phyloP scores from a whole-genome alignment of 1,140 invertebrate genomes.

The Ceratosolen solmsi region DNA sequence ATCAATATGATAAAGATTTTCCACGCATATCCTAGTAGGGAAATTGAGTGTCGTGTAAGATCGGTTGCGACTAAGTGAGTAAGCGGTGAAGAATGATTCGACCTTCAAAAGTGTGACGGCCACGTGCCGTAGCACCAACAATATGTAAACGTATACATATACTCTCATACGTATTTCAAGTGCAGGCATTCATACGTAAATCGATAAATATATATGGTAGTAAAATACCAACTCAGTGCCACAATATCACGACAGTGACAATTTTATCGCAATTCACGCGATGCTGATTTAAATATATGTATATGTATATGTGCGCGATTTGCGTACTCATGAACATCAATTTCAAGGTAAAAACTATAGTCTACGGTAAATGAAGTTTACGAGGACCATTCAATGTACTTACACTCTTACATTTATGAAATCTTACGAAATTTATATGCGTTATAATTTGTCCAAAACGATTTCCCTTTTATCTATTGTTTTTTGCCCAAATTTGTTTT shows the following conservation, averaged over 20 bases:
- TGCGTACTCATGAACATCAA: neutral
- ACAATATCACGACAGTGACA: conserved; percentile 37
- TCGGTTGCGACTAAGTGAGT: neutral
- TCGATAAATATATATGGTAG: conserved; percentile 61
- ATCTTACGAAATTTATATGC: too few species aligned
- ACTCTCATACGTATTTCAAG: conserved; percentile 39
- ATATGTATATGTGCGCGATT: neutral
- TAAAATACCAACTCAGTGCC: conserved; percentile 58
- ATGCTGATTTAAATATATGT: neutral
- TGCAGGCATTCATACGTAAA: conserved; percentile 60
- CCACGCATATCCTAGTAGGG: conserved; percentile 44
- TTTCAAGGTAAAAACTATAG: conserved; percentile 51
- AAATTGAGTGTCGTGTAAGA: conserved; percentile 44
- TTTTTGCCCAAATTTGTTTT: too few species aligned
- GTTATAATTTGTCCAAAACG: too few species aligned
- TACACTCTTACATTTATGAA: too few species aligned
- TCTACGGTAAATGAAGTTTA: neutral
- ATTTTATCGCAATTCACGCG: conserved; percentile 50
- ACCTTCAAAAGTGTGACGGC: conserved; percentile 48
- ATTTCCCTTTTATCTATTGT: too few species aligned
- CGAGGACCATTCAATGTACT: too few species aligned
- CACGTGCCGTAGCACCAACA: conserved; percentile 46
- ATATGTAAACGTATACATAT: conserved; percentile 32
- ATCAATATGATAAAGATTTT: conserved; percentile 49
- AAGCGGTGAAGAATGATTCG: conserved; percentile 44